phyloP scores from a whole-genome alignment of 1,140 invertebrate species.

The Brachionus rubens region DNA sequence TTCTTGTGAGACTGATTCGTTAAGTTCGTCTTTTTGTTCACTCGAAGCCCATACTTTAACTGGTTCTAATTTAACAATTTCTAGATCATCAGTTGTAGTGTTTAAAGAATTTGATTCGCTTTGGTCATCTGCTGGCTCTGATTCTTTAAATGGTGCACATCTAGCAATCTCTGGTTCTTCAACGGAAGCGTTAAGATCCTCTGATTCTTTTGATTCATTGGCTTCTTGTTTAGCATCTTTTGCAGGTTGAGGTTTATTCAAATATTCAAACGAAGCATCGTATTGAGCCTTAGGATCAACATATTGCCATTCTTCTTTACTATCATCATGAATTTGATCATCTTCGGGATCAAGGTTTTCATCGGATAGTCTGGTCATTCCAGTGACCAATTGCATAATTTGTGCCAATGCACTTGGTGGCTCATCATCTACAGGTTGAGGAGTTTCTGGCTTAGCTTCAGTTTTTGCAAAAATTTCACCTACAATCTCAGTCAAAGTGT shows the following conservation, averaged over 20 bases:
- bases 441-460: neutral
- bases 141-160: neutral
- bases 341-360: too few relatives aligned
- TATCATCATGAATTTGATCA: neutral
- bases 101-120: too few relatives aligned
- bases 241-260: neutral
- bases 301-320: neutral
- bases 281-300: neutral
- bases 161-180: neutral
- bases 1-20: too few relatives aligned
- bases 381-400: constrained; percentile 35
- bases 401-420: neutral
- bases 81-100: too few relatives aligned
- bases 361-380: neutral
- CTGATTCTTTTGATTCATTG: neutral
- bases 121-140: neutral
- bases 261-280: too few relatives aligned
- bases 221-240: neutral
- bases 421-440: too few relatives aligned
- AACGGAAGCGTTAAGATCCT: neutral
- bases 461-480: neutral
- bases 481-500: neutral
- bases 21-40: too few relatives aligned
- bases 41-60: too few relatives aligned
- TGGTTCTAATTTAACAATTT: too few relatives aligned